Conservation (phyloP, 1,140 invertebrate genomes). For the Tetranychus urticae region DNA sequence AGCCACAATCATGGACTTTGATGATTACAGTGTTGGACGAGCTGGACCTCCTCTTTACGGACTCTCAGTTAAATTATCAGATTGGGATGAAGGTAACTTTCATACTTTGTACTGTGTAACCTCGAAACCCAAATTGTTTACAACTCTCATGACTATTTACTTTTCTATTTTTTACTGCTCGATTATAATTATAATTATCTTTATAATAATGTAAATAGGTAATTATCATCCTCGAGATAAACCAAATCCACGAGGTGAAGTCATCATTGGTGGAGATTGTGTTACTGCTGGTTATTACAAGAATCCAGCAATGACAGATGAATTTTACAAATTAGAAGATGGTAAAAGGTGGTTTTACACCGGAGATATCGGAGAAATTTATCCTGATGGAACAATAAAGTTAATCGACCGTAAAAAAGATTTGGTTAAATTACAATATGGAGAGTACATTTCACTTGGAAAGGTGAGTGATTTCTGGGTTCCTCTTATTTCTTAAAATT, state of each 20-base stretch:
- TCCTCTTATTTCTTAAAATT: background rate
- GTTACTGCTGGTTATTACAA: conserved; percentile 89
- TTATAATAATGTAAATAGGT: conserved; percentile 22
- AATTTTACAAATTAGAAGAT: conserved; percentile 39
- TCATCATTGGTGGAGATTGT: conserved; percentile 64
- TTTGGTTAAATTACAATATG: conserved; percentile 84
- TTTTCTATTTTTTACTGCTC: conserved; percentile 43
- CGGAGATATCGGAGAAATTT: conserved; percentile 83
- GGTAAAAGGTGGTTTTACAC: conserved; percentile 72
- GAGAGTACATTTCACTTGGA: conserved; percentile 41
- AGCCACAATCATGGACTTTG: conserved; percentile 13
- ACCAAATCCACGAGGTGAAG: conserved; percentile 70
- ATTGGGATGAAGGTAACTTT: conserved; percentile 31
- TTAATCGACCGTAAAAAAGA: conserved; percentile 98
- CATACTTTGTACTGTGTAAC: background rate
- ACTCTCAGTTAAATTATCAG: conserved; percentile 18
- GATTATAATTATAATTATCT: conserved; percentile 19
- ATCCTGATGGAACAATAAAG: conserved; percentile 69
- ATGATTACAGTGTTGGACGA: conserved; percentile 8
- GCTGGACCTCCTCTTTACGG: conserved; percentile 5
- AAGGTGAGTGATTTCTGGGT: background rate
- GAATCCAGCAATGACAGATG: conserved; percentile 57
- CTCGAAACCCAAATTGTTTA: background rate
- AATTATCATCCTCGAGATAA: conserved; percentile 53
- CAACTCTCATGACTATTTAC: background rate